Evolutionary conservation across 2,797 vertebrate genomes (phyloP), one percentile per base, ranked within the genome.

Genomic region (Cynodonichthys magdalenae): DNA sequence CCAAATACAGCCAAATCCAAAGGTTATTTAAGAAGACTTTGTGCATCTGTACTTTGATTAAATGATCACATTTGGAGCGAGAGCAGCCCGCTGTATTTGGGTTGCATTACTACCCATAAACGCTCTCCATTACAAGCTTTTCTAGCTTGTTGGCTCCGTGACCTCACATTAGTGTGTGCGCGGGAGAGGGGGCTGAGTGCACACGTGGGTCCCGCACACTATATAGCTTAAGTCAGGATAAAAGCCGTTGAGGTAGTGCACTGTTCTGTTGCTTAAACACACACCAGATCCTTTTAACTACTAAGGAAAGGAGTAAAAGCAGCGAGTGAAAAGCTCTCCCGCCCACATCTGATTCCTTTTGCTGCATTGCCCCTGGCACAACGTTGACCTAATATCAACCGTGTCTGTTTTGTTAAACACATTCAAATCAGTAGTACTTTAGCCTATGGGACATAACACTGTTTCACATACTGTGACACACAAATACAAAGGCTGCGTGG

Each of bases 21-120:
- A 89, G 87, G 90, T 92, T 91, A 90, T 92, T 93, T 90, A 89
- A 90, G 89, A 92, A 87, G 88, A 88, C 90, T 92, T 91, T 90
- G 87, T 89, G 82, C 89, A 88, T 92, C 88, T 91, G 91, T 89
- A 90, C 89, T 92, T 90, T 92, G 88, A 92, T 92, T 91, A 91
- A 93, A 86, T 84, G 85, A 90, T 92, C 89, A 90, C 89, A 86
- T 91, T 90, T 89, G 84, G 87, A 83, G 82, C 84, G 71, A 82
- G 79, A 83, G 81, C 48, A 11, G 36, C 14, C 61, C 59, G 76
- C 67, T 79, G 89, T 90, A 89, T 91, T 90, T 90, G 89, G 83
- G 86, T 89, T 91, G 83, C 90, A 90, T 90, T 91, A 92, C 85
- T 79, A 74, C 75, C 79, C 87, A 71, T 82, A 86, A 86, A 91